Base-by-base conservation (phyloP, 1,140 invertebrate genomes). In the Galleria mellonella region DNA sequence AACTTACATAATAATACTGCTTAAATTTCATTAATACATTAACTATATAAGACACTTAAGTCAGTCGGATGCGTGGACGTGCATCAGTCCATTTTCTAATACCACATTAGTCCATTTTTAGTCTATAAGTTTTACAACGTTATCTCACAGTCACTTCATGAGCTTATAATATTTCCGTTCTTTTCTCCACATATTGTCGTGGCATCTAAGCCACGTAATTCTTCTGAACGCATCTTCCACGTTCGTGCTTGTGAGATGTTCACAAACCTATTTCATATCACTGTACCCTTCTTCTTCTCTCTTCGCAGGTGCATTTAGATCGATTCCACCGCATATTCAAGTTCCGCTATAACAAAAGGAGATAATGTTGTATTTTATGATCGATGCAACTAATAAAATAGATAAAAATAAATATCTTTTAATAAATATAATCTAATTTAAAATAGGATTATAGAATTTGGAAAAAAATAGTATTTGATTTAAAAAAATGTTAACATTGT, bases 311-410 rank as follows among this genome's bases (percentile, higher is more conserved):
- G 41, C 82, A 85, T 43, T 79, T 82, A 70, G 61, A 74, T 40
- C 76, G 64, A 68, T 83, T 83, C 82, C 82, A 85, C 71, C 59
- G 70, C 77, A 82, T 71, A 72, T 69, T 74, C 64, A 56, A 63
- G 60, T 64, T 79, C 66, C 64, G 61, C 81, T 85, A 62, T 66
- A 82, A 79, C 70, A 78, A 76, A 48, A 58, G 43, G 64, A 64
- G 63, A 41, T 17, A 7, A 41, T 13, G 61, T 69, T 65, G 47
- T 23, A 23, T 23, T 23, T 3, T 6, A 23, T 23, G 17, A 3
- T 23, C 6, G 2, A 23, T 3, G 17, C 2, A 3, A 23, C 17
- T 23, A 23, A n/a, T n/a, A n/a, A 2, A 23, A 23, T 23, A 2
- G 17, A 23, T n/a, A n/a, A 23, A 3, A 23, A 2, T 23, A 23